Evolutionary conservation across 2,888 invertebrate genomes (phyloP), one percentile per base, ranked within the genome.

Genomic region (Hydraecia micacea): DNA sequence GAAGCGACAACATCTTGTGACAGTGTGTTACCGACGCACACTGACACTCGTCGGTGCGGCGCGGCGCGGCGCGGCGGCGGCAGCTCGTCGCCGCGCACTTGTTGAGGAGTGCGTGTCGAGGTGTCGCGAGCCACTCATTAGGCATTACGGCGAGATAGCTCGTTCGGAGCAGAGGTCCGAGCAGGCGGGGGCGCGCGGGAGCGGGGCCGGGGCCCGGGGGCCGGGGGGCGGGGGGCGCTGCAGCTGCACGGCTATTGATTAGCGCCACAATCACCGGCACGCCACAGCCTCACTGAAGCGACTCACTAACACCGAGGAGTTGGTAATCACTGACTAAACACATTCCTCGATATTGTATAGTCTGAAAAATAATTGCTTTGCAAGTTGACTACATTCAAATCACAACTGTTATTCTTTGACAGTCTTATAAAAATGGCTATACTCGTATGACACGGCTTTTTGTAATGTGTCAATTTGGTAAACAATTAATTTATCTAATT

Each of bases 201-300:
- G 28, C 3, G 9, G 42, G 9, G 42, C 28, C 3, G 71, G n/a
- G 75, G 66, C 28, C 72, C n/a, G 55, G 55, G 21, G 75, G 66
- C 28, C 72, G 21, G 55, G 55, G 21, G 75, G 2, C 6, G 28
- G 62, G 58, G 21, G 72, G 2, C 28, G 83, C 52, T 92, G 93
- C 94, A 92, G 91, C 93, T 94, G 94, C 93, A 94, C 87, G 86
- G 91, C 93, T 95, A 95, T 95, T 94, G 95, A 95, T 95, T 93
- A 94, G 93, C 91, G 85, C 91, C 84, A 89, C 86, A 81, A 89
- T 83, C 86, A 73, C 75, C 65, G 72, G 74, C 75, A 52, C 75
- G 70, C 66, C 72, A 69, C 79, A 49, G 25, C 36, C 74, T 49
- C 21, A 39, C 28, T 25, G 11, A 18, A 36, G 15, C 46, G 46